Percentiles rank a stretch among this genome's conserved stretches.
phyloP scores from a whole-genome alignment of 2,797 vertebrate genomes.

The Thunnus albacares region DNA sequence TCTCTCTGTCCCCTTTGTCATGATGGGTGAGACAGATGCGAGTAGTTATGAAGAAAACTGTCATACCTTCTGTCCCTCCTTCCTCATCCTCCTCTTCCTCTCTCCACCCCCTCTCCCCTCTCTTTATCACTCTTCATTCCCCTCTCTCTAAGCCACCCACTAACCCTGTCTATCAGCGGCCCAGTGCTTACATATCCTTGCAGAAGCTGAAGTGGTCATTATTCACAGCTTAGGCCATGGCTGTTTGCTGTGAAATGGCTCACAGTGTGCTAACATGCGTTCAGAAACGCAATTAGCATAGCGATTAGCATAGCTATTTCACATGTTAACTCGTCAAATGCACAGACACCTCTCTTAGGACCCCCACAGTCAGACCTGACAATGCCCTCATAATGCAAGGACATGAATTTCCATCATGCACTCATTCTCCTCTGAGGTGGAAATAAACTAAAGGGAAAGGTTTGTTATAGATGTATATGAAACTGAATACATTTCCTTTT shows the following conservation, averaged over 20 bases:
- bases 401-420: constrained; percentile 25
- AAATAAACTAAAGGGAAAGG: constrained; percentile 4
- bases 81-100: constrained; percentile 50
- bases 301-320: constrained; percentile 70
- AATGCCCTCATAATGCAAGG: constrained; percentile 38
- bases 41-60: constrained; percentile 84
- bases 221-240: constrained; percentile 66
- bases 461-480: not conserved
- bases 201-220: constrained; percentile 74
- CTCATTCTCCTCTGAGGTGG: constrained; percentile 22
- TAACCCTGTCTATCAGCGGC: constrained; percentile 61
- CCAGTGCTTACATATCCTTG: constrained; percentile 57
- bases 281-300: constrained; percentile 72
- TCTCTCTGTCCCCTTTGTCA: constrained; percentile 47
- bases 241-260: constrained; percentile 75
- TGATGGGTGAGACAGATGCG: constrained; percentile 52
- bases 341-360: constrained; percentile 51
- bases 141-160: constrained; percentile 61
- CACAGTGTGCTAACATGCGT: constrained; percentile 59
- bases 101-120: constrained; percentile 28
- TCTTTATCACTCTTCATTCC: constrained; percentile 45
- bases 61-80: constrained; percentile 79
- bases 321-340: constrained; percentile 64
- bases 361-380: constrained; percentile 49
- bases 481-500: not conserved